Conservation (phyloP, 92 coral and sea anemone genomes). For the Chrysogorgia sp. region DNA sequence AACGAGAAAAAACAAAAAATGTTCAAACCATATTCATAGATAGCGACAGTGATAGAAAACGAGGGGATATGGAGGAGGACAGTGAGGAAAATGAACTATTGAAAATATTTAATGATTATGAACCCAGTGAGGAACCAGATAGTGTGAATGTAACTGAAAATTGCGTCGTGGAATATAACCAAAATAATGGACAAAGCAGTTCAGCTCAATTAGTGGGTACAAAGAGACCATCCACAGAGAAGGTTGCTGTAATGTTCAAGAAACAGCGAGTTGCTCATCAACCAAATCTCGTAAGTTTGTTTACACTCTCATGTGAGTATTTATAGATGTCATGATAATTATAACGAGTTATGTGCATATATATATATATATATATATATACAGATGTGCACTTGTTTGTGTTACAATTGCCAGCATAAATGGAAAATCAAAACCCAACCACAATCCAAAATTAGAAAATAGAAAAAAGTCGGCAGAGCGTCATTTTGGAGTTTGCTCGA, state of each 20-base stretch:
- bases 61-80: slow-evolving; percentile 15
- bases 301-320: neutral
- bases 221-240: slow-evolving; percentile 45
- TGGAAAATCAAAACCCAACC: no score
- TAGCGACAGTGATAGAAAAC: neutral
- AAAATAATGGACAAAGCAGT: slow-evolving; percentile 12
- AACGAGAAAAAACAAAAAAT: neutral
- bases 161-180: neutral
- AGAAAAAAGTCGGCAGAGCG: no score
- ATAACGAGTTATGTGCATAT: neutral
- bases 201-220: slow-evolving; percentile 9
- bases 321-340: neutral
- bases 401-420: no score
- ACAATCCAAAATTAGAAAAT: no score
- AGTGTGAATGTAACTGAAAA: slow-evolving; percentile 28
- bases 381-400: no score
- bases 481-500: no score
- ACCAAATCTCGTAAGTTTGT: slow-evolving; percentile 75
- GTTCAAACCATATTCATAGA: neutral
- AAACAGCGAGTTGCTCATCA: slow-evolving; percentile 92
- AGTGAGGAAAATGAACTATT: slow-evolving; percentile 31
- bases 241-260: slow-evolving; percentile 73
- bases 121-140: slow-evolving; percentile 54
- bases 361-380: no score
- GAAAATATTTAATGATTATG: slow-evolving; percentile 60